These are phyloP conservation scores for Branchipolynoe longqiensis DNA, from an alignment of 2,888 invertebrate genomes.

Conservation along the genomic window DNA sequence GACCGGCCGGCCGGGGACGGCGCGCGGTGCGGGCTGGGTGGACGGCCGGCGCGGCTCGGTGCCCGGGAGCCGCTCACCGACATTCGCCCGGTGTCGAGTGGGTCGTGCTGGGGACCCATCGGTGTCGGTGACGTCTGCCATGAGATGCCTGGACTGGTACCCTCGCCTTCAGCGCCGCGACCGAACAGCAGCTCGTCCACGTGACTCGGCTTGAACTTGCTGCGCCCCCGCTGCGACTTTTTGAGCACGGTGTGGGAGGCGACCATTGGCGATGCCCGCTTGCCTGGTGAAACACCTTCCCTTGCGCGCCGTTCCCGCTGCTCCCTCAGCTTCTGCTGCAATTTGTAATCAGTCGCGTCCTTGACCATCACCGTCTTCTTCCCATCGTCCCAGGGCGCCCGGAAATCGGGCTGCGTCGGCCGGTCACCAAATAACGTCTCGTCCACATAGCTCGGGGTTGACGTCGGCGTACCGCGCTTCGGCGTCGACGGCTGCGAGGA, in stretches of 20 bases:
- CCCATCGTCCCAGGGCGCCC: constrained; percentile 48
- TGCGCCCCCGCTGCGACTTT: background rate
- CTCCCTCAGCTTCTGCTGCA: constrained; percentile 31
- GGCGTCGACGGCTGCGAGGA: constrained; percentile 28
- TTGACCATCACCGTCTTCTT: constrained; percentile 37
- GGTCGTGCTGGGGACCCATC: constrained; percentile 5
- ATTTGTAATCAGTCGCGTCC: constrained; percentile 42
- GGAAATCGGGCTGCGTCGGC: constrained; percentile 11
- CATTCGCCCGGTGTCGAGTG: constrained; percentile 20
- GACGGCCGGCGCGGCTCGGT: constrained; percentile 33
- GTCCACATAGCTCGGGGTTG: constrained; percentile 16
- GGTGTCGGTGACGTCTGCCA: constrained; percentile 1
- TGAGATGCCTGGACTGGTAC: background rate
- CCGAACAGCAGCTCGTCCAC: constrained; percentile 47
- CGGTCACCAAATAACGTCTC: constrained; percentile 27
- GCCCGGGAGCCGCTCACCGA: constrained; percentile 13
- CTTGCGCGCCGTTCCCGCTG: constrained; percentile 10
- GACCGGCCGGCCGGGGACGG: background rate
- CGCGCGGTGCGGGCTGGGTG: constrained; percentile 18
- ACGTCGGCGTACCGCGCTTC: background rate
- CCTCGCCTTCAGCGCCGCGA: background rate
- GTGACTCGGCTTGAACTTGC: constrained; percentile 14
- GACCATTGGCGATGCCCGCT: constrained; percentile 12
- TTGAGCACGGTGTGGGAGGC: constrained; percentile 31
- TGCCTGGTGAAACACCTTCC: background rate